Evolutionary conservation across 2,113 vertebrate genomes (phyloP).

Genomic region (Sapayoa aenigma): DNA sequence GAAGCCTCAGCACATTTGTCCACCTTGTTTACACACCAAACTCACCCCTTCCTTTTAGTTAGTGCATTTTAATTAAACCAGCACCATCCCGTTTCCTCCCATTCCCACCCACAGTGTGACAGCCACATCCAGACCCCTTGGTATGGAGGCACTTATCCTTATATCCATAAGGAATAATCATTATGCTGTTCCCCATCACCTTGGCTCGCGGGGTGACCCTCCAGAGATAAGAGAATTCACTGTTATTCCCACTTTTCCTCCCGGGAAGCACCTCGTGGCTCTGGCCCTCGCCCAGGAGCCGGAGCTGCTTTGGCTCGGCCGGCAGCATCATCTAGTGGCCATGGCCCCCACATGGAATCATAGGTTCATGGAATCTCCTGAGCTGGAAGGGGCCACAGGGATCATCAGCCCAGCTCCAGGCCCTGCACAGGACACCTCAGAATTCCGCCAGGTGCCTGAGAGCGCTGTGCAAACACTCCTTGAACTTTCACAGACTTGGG

Average conservation of each 20-base stretch:
- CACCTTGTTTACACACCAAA: not conserved
- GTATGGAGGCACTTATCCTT: rapidly evolving
- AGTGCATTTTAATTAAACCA: not conserved
- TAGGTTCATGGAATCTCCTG: not conserved
- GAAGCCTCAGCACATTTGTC: rapidly evolving
- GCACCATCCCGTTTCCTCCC: rapidly evolving
- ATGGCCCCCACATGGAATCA: rapidly evolving
- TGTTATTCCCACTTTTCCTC: not conserved
- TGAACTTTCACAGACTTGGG: not conserved
- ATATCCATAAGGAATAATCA: rapidly evolving
- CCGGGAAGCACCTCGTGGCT: not conserved
- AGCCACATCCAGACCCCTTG: not conserved
- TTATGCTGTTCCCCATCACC: rapidly evolving
- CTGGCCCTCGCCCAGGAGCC: not conserved
- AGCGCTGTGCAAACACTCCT: not conserved
- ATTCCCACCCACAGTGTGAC: too few relatives aligned
- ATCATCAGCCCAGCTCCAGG: not conserved
- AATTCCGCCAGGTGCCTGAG: rapidly evolving
- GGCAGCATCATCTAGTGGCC: slow-evolving; percentile 41
- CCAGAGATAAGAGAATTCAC: rapidly evolving
- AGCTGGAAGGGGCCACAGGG: not conserved
- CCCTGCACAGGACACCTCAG: not conserved
- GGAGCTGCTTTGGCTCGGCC: not conserved
- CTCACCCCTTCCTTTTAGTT: not conserved
- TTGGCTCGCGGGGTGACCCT: rapidly evolving